Base-by-base conservation (phyloP, 2,113 vertebrate genomes). In the Murina feae region DNA sequence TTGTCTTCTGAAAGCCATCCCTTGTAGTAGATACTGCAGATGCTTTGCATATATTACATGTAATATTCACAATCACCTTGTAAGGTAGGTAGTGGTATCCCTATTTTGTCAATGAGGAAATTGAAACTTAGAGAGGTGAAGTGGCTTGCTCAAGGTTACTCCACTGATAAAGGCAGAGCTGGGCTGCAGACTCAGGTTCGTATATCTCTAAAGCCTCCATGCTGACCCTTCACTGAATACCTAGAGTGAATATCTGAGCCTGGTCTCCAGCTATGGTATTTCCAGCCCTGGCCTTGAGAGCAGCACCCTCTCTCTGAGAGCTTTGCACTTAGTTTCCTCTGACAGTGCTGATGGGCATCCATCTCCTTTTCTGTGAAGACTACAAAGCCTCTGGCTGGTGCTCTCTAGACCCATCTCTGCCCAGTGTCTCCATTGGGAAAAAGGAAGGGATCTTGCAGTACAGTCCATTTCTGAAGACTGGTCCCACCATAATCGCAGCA, bases 91-190 rank as follows among this genome's bases (percentile, higher is more conserved):
- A 28, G 69, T 60, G 9, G 58, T 69, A 18, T 92, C 74, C n/a
- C 63, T 30, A 6, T 80, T 84, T 95, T 89, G 47, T 60, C 71
- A 76, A 0, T 51, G 78, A 94, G 53, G 90, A 93, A 63, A 35
- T 63, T 37, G 65, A 88, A 87, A 17, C 78, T 95, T 76, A 84
- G 92, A 93, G n/a, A 92, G 81, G 25, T 72, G 66, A 93, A 89
- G 30, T 83, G 81, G 74, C 71, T 86, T 87, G 49, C 21, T 87
- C 32, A 87, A 68, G 32, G 37, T 93, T 74, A 71, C 44, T 25
- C 21, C 35, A 44, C 39, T 93, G 42, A 74, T 49, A 90, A 91
- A 89, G 39, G 37, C 79, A 86, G 80, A 76, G 60, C 72, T 93
- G 60, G 60, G 58, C 71, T 71, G n/a, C 32, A 63, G 51, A 82